phyloP scores from a whole-genome alignment of 2,888 invertebrate genomes.

The Harpagoxenus sublaevis region DNA sequence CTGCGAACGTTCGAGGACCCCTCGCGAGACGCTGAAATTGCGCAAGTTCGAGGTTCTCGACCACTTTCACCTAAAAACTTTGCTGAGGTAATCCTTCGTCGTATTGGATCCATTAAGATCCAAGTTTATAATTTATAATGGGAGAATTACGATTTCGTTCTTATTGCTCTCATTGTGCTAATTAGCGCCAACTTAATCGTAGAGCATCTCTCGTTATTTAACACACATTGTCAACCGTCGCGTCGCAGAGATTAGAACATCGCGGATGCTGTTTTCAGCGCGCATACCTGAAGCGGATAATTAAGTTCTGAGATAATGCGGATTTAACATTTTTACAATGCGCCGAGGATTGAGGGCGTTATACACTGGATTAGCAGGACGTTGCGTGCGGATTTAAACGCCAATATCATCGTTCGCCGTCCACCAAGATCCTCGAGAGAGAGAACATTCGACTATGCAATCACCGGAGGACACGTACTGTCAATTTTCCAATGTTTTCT shows the following conservation, averaged over 20 bases:
- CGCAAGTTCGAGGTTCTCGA: background rate
- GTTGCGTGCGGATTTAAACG: background rate
- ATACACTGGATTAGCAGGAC: background rate
- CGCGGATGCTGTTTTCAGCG: background rate
- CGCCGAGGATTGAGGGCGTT: background rate
- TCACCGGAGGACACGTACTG: background rate
- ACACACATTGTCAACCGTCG: background rate
- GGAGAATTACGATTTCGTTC: background rate
- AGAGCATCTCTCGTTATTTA: constrained; percentile 12
- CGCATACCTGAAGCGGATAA: background rate
- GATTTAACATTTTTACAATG: background rate
- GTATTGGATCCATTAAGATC: background rate
- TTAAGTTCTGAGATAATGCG: background rate
- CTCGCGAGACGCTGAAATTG: constrained; percentile 21
- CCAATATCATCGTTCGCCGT: background rate
- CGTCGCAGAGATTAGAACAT: too few relatives aligned
- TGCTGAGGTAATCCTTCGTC: constrained; percentile 34
- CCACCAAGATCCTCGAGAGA: background rate
- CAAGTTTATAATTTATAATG: background rate
- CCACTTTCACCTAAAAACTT: background rate
- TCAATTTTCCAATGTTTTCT: background rate
- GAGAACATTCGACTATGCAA: background rate
- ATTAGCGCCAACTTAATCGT: background rate
- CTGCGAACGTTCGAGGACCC: background rate
- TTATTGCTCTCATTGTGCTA: background rate